phyloP scores from a whole-genome alignment of 2,797 vertebrate species.

The Caiman crocodilus region DNA sequence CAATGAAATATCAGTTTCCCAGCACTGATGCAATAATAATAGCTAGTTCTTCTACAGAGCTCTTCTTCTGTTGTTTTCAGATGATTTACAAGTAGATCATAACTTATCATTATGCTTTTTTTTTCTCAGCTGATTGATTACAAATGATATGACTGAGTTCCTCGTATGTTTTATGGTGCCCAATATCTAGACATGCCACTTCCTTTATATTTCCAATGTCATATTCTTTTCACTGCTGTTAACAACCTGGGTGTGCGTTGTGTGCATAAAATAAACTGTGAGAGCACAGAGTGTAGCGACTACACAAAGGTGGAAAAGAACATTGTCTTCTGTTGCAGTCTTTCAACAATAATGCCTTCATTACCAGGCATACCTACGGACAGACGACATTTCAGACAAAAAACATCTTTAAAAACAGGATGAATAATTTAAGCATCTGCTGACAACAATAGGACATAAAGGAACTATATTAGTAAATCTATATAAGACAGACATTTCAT shows the following conservation, averaged over 20 bases:
- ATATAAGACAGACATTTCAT: rapidly evolving
- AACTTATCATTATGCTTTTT: neutral
- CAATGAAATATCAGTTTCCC: neutral
- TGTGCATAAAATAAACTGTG: neutral
- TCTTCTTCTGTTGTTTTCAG: neutral
- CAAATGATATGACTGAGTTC: neutral
- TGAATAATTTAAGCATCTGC: neutral
- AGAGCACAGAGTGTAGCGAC: neutral
- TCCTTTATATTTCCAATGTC: neutral
- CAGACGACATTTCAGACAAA: neutral
- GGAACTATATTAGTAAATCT: neutral
- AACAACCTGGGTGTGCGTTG: no score
- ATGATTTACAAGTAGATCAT: neutral
- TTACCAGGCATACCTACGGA: neutral
- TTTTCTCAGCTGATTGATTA: neutral
- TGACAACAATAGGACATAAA: neutral
- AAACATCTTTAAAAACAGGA: neutral
- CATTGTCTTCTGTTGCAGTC: rapidly evolving
- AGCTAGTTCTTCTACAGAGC: neutral
- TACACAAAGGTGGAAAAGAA: neutral
- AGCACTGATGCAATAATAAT: neutral
- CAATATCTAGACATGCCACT: neutral
- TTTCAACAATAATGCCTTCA: neutral
- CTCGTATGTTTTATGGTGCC: no score
- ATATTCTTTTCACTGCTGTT: neutral